phyloP scores from a whole-genome alignment of 2,113 vertebrate species.

The Sprattus sprattus region DNA sequence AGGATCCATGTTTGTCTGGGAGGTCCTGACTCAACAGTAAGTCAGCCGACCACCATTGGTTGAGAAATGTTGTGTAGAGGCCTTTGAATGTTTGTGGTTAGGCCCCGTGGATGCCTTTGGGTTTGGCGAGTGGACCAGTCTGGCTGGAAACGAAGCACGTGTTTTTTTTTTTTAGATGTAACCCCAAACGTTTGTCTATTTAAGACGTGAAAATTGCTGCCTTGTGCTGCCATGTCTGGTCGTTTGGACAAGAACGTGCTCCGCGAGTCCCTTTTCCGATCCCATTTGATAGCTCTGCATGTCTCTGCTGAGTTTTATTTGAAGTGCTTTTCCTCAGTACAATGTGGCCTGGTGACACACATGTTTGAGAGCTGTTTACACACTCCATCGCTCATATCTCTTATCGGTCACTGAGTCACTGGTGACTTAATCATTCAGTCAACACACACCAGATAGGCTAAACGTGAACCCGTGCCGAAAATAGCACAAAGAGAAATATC shows the following conservation, averaged over 20 bases:
- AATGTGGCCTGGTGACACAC: background rate
- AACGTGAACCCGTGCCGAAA: background rate
- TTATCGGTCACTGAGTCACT: constrained; percentile 23
- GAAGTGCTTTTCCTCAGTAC: background rate
- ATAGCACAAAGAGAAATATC: background rate
- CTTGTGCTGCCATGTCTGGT: background rate
- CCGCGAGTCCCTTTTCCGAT: background rate
- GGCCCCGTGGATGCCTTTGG: background rate
- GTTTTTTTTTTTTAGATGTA: background rate
- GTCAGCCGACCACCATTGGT: background rate
- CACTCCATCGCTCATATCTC: constrained; percentile 17
- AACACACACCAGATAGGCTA: constrained; percentile 21
- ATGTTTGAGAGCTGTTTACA: constrained; percentile 29
- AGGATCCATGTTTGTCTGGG: background rate
- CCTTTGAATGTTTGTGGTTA: background rate
- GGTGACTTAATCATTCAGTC: constrained; percentile 23
- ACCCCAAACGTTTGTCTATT: background rate
- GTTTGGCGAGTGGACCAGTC: background rate
- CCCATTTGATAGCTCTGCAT: constrained; percentile 7
- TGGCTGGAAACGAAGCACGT: background rate
- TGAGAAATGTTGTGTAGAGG: background rate
- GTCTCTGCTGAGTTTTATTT: background rate
- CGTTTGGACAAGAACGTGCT: background rate
- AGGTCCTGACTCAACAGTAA: background rate
- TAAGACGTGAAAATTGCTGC: constrained; percentile 1